Conservation (phyloP, 1,140 invertebrate species). For the Psix sp. region DNA sequence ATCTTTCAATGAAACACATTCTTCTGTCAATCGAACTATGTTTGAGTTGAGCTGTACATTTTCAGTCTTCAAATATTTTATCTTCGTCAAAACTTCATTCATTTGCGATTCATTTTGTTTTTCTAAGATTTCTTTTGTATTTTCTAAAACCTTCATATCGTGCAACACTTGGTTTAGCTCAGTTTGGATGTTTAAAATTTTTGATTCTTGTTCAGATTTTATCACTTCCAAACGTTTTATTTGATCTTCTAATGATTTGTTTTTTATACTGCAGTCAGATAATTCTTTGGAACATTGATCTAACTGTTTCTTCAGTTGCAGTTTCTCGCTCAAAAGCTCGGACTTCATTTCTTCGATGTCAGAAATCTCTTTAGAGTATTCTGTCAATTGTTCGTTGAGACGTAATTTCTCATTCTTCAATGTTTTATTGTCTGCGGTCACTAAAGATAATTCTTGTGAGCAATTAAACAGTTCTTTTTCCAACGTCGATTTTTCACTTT, state of each 20-base stretch:
- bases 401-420: constrained; percentile 9
- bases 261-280: not conserved
- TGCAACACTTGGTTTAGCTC: constrained; percentile 27
- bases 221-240: constrained; percentile 15
- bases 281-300: constrained; percentile 13
- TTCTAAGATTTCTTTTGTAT: constrained; percentile 46
- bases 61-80: constrained; percentile 30
- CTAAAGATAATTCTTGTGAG: constrained; percentile 1
- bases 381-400: not conserved
- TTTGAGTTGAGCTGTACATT: constrained; percentile 19
- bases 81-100: constrained; percentile 7
- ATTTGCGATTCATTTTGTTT: constrained; percentile 29
- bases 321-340: not conserved
- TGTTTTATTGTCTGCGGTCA: not conserved
- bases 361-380: constrained; percentile 4
- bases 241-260: constrained; percentile 19
- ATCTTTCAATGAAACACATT: constrained; percentile 10
- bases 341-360: not conserved
- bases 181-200: constrained; percentile 23
- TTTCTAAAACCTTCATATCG: constrained; percentile 33
- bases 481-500: constrained; percentile 6
- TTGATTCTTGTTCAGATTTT: constrained; percentile 23
- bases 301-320: constrained; percentile 10
- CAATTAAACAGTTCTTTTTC: not conserved
- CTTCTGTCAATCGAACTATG: constrained; percentile 14